Evolutionary conservation across 2,888 invertebrate species (phyloP), one percentile per base, ranked within the genome.

Genomic region (Folsomia candida): DNA sequence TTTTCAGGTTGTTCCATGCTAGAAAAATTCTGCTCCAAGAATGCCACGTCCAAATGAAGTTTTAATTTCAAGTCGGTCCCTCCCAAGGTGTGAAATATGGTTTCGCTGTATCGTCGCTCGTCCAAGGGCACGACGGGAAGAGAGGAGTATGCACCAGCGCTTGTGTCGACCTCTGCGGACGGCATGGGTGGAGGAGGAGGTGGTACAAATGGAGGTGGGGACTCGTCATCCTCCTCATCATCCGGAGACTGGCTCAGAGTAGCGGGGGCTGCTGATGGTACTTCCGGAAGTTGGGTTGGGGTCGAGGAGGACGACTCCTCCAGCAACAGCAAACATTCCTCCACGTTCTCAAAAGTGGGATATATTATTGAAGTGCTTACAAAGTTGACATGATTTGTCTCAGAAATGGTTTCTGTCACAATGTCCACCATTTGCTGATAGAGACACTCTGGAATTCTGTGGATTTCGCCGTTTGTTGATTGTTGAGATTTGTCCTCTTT

Each of bases 181-280:
- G 24, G 62, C 62, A 66, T 63, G 1, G 68, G 68, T 1, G 66
- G 68, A 25, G 60, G 37, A 11, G 61, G 68, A 0, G 71, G 68
- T 0, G 68, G 68, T 11, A 64, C 54, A 9, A 37, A 4, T 37
- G 37, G 37, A 14, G 37, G 37, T 37, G 37, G 37, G 14, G 37
- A 37, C n/a, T n/a, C n/a, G n/a, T n/a, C n/a, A n/a, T n/a, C n/a
- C n/a, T n/a, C n/a, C n/a, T n/a, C n/a, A n/a, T n/a, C n/a, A n/a
- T n/a, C n/a, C n/a, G n/a, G n/a, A n/a, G n/a, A n/a, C n/a, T n/a
- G n/a, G n/a, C n/a, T n/a, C n/a, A n/a, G n/a, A n/a, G n/a, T n/a
- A n/a, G n/a, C n/a, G n/a, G n/a, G n/a, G n/a, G n/a, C n/a, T n/a
- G n/a, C n/a, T n/a, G n/a, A n/a, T n/a, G n/a, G n/a, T n/a, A n/a